These are phyloP conservation scores for Thomomys bottae DNA, from an alignment of 2,113 vertebrate species.

Conservation along the genomic window DNA sequence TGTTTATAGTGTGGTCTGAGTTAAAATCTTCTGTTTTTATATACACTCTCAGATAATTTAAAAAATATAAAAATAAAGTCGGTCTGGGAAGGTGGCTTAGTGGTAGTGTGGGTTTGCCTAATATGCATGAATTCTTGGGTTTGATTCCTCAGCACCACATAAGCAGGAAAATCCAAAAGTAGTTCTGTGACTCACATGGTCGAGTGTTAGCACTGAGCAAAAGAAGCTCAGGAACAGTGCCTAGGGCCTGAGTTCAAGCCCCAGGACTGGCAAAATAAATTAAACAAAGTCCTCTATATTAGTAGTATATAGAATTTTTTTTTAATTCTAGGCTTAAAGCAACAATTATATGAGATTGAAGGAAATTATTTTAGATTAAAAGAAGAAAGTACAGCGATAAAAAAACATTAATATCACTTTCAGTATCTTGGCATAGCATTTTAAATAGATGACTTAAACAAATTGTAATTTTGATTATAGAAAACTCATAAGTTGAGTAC, in stretches of 20 bases:
- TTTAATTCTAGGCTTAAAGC: background rate
- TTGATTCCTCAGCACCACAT: no score
- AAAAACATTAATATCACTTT: slow-evolving; percentile 9
- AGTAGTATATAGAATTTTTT: slow-evolving; percentile 13
- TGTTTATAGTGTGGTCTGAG: background rate
- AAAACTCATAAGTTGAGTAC: background rate
- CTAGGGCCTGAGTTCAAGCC: no score
- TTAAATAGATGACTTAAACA: slow-evolving; percentile 10
- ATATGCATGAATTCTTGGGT: no score
- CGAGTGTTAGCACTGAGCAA: no score
- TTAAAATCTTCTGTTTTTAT: background rate
- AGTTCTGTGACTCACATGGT: no score
- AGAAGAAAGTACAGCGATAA: background rate
- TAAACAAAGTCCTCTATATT: slow-evolving; percentile 4
- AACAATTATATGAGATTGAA: slow-evolving; percentile 26
- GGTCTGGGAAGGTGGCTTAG: no score
- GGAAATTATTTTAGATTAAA: background rate
- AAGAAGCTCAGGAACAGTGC: no score
- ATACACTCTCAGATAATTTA: background rate
- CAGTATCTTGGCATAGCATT: background rate
- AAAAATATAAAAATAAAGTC: slow-evolving; percentile 36
- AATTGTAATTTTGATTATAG: background rate
- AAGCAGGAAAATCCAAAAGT: no score
- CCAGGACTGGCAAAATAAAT: no score
- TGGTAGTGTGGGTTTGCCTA: no score